Percentiles rank a stretch among this genome's conserved stretches.
Conservation (phyloP, 2,888 invertebrate genomes). For the Spodoptera picta region DNA sequence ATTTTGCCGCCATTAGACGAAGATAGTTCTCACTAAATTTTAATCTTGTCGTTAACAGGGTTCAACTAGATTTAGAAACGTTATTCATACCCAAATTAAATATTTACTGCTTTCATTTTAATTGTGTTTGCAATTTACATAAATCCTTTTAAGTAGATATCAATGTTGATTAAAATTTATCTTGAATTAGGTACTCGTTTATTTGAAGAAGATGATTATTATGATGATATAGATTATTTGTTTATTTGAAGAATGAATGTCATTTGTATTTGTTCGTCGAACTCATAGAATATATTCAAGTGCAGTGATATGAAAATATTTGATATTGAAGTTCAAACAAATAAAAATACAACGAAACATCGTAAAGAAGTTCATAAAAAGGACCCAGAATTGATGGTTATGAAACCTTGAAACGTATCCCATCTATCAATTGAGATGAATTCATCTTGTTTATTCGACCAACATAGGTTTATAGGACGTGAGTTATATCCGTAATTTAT, state of each 20-base stretch:
- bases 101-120: slow-evolving; percentile 3
- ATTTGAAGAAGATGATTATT: too few species aligned
- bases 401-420: slow-evolving; percentile 3
- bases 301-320: too few species aligned
- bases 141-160: too few species aligned
- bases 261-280: too few species aligned
- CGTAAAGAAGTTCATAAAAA: slow-evolving; percentile 18
- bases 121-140: neutral
- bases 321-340: slow-evolving; percentile 1
- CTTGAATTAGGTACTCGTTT: too few species aligned
- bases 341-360: neutral
- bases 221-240: too few species aligned
- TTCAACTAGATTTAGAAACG: slow-evolving; percentile 10
- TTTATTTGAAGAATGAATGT: too few species aligned
- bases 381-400: slow-evolving; percentile 1
- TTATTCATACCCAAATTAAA: slow-evolving; percentile 6
- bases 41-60: slow-evolving; percentile 17
- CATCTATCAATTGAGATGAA: slow-evolving; percentile 27
- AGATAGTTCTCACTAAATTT: slow-evolving; percentile 39
- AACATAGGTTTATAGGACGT: slow-evolving; percentile 30
- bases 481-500: slow-evolving; percentile 54
- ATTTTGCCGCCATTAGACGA: slow-evolving; percentile 18
- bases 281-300: too few species aligned
- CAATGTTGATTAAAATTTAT: too few species aligned
- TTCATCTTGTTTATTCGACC: slow-evolving; percentile 7